A percentile compares a stretch with the other conserved stretches of the same genome.
Conservation (phyloP, 1,140 invertebrate genomes). For the Drosophila nigrodunni region DNA sequence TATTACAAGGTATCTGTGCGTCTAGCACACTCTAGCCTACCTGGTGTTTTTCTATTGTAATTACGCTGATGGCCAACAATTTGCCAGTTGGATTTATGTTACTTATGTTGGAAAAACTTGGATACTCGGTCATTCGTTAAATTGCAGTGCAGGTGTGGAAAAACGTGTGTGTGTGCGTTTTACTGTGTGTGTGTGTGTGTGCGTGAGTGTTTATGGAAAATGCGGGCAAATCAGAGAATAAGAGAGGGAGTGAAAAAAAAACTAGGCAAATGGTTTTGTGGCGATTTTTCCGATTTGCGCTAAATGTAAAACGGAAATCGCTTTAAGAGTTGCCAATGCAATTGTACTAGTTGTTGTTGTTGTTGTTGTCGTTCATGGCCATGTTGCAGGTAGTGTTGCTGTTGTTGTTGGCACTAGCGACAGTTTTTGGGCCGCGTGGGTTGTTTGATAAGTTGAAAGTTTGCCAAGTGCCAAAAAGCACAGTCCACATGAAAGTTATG, state of each 20-base stretch:
- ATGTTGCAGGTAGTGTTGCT: conserved; percentile 7
- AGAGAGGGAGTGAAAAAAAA: conserved; percentile 19
- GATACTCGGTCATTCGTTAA: conserved; percentile 41
- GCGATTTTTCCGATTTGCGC: conserved; percentile 32
- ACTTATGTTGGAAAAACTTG: conserved; percentile 46
- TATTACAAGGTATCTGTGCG: neutral
- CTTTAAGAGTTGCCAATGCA: conserved; percentile 27
- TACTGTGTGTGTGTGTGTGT: neutral
- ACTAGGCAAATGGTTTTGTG: conserved; percentile 40
- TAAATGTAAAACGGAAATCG: conserved; percentile 38
- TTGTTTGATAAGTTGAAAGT: conserved; percentile 59
- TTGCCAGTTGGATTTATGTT: conserved; percentile 42
- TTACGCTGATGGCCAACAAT: conserved; percentile 35
- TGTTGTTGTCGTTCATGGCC: neutral
- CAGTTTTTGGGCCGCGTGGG: conserved; percentile 25
- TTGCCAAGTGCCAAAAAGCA: conserved; percentile 55
- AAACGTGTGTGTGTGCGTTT: conserved; percentile 4
- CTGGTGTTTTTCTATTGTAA: conserved; percentile 29
- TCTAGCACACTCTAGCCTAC: neutral
- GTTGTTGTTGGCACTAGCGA: conserved; percentile 2
- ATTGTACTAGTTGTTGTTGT: neutral
- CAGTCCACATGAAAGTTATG: conserved; percentile 68
- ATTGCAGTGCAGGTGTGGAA: conserved; percentile 34
- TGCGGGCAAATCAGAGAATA: conserved; percentile 19
- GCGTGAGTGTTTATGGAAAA: conserved; percentile 31